Conservation (phyloP, 2,888 invertebrate genomes). For the Seira ritae region DNA sequence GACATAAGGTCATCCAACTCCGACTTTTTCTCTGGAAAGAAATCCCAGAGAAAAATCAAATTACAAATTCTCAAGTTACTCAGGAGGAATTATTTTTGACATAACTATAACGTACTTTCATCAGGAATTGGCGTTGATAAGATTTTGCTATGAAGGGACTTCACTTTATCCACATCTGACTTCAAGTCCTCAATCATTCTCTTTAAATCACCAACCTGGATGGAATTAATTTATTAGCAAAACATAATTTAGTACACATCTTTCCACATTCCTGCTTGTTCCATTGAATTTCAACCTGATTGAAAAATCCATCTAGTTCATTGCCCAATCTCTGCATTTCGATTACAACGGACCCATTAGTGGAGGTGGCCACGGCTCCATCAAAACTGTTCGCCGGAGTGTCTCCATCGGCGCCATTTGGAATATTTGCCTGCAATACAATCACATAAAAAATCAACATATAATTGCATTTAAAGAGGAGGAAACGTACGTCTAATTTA, state of each 20-base stretch:
- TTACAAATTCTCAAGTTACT: neutral
- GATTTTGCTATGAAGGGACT: conserved; percentile 78
- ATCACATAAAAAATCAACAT: neutral
- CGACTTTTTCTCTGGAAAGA: conserved; percentile 77
- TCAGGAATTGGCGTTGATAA: conserved; percentile 77
- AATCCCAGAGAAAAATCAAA: neutral
- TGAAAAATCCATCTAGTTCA: conserved; percentile 68
- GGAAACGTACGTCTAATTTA: neutral
- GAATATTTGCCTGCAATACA: conserved; percentile 30
- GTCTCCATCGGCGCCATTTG: conserved; percentile 48
- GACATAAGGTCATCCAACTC: conserved; percentile 80
- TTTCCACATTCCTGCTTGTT: neutral
- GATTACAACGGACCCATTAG: conserved; percentile 64
- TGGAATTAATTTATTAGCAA: conserved; percentile 14
- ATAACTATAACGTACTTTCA: conserved; percentile 75
- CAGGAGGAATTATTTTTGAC: neutral
- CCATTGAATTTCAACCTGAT: conserved; percentile 37
- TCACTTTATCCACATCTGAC: conserved; percentile 75
- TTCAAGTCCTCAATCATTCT: conserved; percentile 75
- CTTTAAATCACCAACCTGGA: conserved; percentile 76
- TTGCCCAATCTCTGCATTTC: conserved; percentile 67
- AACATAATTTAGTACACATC: conserved; percentile 7
- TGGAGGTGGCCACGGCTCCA: conserved; percentile 22
- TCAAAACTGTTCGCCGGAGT: neutral
- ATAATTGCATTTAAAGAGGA: neutral